Conservation (phyloP, 2,113 vertebrate species). For the Plestiodon gilberti region DNA sequence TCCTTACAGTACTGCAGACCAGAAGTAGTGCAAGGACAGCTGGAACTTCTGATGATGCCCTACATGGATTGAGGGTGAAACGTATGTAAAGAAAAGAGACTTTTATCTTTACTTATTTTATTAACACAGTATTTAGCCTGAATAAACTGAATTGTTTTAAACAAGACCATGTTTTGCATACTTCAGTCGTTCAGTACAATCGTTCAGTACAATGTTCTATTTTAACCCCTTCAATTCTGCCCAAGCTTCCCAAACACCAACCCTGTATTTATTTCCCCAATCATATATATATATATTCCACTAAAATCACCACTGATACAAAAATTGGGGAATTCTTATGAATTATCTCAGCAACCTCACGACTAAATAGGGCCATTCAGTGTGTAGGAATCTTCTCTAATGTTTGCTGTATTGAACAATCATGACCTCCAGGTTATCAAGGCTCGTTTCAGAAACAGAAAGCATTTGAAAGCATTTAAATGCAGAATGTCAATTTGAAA, state of each 20-base stretch:
- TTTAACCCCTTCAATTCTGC: neutral
- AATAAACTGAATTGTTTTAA: too few relatives aligned
- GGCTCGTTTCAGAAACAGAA: neutral
- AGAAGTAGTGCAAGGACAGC: too few relatives aligned
- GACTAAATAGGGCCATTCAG: neutral
- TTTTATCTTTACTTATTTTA: too few relatives aligned
- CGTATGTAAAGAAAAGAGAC: too few relatives aligned
- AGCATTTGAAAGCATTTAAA: neutral
- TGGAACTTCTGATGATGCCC: too few relatives aligned
- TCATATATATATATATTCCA: neutral
- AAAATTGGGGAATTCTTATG: neutral
- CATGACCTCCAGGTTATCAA: neutral
- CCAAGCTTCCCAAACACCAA: neutral
- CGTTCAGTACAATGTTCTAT: neutral
- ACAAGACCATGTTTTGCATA: neutral
- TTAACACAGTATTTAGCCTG: too few relatives aligned
- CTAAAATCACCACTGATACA: neutral
- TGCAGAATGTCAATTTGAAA: conserved; percentile 40
- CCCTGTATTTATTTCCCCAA: neutral
- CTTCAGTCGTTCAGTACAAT: neutral
- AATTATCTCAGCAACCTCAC: neutral
- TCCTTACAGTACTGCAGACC: too few relatives aligned
- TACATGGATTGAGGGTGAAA: too few relatives aligned
- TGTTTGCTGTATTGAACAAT: neutral
- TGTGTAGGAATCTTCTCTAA: too few relatives aligned